Conservation (phyloP, 2,888 invertebrate species). For the Zygothrica quintamaculata region DNA sequence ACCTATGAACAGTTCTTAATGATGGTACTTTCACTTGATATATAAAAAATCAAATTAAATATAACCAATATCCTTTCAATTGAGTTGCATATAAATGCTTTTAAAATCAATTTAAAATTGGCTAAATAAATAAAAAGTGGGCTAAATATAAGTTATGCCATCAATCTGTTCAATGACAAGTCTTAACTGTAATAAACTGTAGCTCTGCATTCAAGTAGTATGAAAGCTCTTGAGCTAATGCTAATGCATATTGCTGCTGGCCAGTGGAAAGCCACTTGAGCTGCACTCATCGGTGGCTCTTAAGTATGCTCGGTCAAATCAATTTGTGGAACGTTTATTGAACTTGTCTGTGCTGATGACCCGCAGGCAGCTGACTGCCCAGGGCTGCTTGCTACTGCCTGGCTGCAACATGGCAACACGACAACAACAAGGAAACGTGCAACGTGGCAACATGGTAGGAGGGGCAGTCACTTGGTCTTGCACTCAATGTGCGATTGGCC, state of each 20-base stretch:
- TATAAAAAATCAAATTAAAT: conserved; percentile 83
- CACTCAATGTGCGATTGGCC: conserved; percentile 65
- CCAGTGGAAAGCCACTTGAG: conserved; percentile 28
- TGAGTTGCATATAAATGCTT: too few relatives aligned
- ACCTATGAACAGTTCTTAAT: conserved; percentile 97
- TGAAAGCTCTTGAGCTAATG: conserved; percentile 12
- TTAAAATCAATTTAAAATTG: too few relatives aligned
- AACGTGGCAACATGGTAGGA: conserved; percentile 15
- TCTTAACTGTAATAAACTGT: neutral
- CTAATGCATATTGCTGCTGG: conserved; percentile 32
- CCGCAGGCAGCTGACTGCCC: conserved; percentile 15
- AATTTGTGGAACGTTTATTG: conserved; percentile 74
- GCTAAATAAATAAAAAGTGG: too few relatives aligned
- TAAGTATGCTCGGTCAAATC: conserved; percentile 69
- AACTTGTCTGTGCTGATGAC: conserved; percentile 57
- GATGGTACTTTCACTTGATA: conserved; percentile 93
- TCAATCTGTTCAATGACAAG: neutral
- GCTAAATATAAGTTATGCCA: neutral
- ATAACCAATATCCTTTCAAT: too few relatives aligned
- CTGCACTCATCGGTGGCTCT: conserved; percentile 39
- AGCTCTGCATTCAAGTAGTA: conserved; percentile 1
- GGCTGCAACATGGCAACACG: conserved; percentile 10
- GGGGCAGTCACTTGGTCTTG: conserved; percentile 54
- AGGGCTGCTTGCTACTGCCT: neutral
- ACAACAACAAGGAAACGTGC: too few relatives aligned